Base-by-base conservation (phyloP, 2,113 vertebrate species). In the Grus americana region DNA sequence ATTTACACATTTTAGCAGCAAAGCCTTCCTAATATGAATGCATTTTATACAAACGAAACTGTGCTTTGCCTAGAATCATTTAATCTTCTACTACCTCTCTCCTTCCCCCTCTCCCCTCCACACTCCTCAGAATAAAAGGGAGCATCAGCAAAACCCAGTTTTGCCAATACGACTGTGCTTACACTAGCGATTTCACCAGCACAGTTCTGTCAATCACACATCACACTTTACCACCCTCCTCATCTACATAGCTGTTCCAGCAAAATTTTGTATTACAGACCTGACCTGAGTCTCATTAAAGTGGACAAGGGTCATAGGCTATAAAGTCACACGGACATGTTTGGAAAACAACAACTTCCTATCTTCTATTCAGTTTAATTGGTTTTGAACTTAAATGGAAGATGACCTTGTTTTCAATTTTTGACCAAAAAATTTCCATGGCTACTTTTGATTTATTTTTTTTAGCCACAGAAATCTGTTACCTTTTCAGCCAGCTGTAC, bases 201-300 rank as follows among this genome's bases (percentile, higher is more conserved):
- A 68, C 76, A 57, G 61, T 86, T 89, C 90, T 96, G 93, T 95
- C 93, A 95, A 57, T 95, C 92, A 93, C 88, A 89, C 70, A 89
- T 93, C 91, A 89, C 83, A 85, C 58, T 95, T 90, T 73, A 94
- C 85, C 63, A 90, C 67, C 67, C 71, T 86, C 68, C 65, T 81
- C 86, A 95, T 93, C 92, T 94, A 79, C 91, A 92, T 32, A 87
- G 83, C 92, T 96, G 83, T 72, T 91, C 55, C 76, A 95, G 97
- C 91, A 96, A 91, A 95, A 96, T 93, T 94, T 92, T 88, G n/a
- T 86, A 80, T 83, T 94, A 67, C 32, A 90, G 80, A 58, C 24
- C 58, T 95, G 92, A 96, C 85, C 94, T 38, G 58, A 79, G 76
- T 52, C 83, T 96, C 96, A 89, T 96, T 96, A 96, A 91, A 86